Conservation (phyloP, 2,888 invertebrate genomes). For the Andrena dorsata region DNA sequence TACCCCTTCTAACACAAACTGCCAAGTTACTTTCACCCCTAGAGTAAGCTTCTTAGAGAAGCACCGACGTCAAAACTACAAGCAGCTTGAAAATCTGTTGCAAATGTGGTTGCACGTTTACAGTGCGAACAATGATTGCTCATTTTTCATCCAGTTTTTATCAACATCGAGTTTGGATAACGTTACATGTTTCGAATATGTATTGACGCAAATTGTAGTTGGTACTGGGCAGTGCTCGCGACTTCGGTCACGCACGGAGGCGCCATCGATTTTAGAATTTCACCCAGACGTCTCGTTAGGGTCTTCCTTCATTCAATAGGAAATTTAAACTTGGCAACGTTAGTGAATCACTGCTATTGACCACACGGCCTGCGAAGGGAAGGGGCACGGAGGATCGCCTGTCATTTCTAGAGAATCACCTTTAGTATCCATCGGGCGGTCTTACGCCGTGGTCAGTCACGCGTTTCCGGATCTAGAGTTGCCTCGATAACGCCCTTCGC, state of each 20-base stretch:
- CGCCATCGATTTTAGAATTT: conserved; percentile 45
- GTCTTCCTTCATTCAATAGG: conserved; percentile 50
- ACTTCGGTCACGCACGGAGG: not conserved
- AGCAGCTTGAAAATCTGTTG: too few relatives aligned
- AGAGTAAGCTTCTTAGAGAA: not conserved
- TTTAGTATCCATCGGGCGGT: conserved; percentile 78
- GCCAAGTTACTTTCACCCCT: not conserved
- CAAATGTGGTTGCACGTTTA: too few relatives aligned
- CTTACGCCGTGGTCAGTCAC: conserved; percentile 73
- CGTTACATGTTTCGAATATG: not conserved
- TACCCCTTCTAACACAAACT: too few relatives aligned
- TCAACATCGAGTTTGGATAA: not conserved
- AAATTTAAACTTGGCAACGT: conserved; percentile 53
- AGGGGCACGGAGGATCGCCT: conserved; percentile 71
- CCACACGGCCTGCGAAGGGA: conserved; percentile 49
- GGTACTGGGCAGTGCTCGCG: not conserved
- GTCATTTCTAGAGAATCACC: conserved; percentile 83
- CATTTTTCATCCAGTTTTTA: too few relatives aligned
- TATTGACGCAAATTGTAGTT: not conserved
- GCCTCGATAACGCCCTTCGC: not conserved
- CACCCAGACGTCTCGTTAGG: conserved; percentile 8
- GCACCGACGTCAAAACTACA: not conserved
- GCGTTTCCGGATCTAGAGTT: conserved; percentile 67
- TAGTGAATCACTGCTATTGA: conserved; percentile 68
- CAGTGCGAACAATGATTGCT: too few relatives aligned